A percentile compares a stretch with the other conserved stretches of the same genome.
These are phyloP conservation scores for Lepidocolaptes lacrymiger DNA, from an alignment of 2,797 vertebrate genomes.

Conservation along the genomic window DNA sequence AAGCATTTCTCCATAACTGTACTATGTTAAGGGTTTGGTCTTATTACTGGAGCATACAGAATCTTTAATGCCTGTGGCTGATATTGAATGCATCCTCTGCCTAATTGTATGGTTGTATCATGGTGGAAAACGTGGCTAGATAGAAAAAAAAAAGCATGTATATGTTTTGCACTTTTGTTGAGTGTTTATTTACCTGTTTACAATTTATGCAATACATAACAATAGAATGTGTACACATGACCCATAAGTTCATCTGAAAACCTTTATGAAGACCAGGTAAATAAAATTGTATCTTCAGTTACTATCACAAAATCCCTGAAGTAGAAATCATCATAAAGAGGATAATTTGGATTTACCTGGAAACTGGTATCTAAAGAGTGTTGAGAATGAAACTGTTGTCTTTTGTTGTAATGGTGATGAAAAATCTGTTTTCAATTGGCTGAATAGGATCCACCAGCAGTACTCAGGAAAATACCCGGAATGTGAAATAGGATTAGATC, in stretches of 20 bases:
- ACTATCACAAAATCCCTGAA: not conserved
- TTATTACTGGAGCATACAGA: not conserved
- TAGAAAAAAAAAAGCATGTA: not conserved
- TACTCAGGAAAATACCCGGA: not conserved
- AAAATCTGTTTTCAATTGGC: not conserved
- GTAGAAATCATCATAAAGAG: not conserved
- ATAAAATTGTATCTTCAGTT: not conserved
- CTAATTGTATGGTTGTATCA: not conserved
- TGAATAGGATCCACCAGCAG: not conserved
- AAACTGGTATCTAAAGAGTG: not conserved
- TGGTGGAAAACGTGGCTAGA: not conserved
- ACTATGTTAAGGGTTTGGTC: not conserved
- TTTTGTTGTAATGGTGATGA: not conserved
- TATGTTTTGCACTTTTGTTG: not conserved
- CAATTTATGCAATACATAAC: not conserved
- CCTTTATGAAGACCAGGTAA: not conserved
- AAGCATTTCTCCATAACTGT: not conserved
- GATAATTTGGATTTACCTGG: not conserved
- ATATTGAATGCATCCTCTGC: not conserved
- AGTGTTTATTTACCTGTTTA: not conserved
- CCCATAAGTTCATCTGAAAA: not conserved
- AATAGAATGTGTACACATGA: not conserved
- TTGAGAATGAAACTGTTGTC: not conserved
- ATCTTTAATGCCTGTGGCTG: not conserved
- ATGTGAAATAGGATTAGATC: not conserved